Evolutionary conservation across 2,888 invertebrate species (phyloP).

Genomic region (Myathropa florea): DNA sequence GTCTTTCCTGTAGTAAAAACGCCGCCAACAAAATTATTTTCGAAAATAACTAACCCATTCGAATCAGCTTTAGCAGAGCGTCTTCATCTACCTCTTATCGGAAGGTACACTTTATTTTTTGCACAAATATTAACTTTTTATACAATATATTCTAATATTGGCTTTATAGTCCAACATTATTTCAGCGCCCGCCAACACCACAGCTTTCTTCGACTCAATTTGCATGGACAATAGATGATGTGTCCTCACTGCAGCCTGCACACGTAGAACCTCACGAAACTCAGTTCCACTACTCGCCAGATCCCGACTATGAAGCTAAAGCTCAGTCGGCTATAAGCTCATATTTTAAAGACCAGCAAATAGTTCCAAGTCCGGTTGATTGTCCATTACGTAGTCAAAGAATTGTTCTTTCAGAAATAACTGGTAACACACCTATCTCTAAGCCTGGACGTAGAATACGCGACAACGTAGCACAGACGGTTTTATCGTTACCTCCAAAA

Average conservation of each 20-base stretch:
- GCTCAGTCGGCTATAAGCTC: constrained; percentile 84
- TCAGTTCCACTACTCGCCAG: constrained; percentile 82
- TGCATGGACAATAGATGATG: constrained; percentile 86
- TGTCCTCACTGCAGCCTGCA: constrained; percentile 84
- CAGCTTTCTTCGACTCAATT: constrained; percentile 81
- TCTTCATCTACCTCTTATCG: constrained; percentile 84
- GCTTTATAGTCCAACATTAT: constrained; percentile 77
- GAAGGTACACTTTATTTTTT: constrained; percentile 82
- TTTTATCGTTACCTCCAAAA: constrained; percentile 83
- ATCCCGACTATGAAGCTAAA: constrained; percentile 83
- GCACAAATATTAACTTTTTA: background rate
- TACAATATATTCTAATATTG: background rate
- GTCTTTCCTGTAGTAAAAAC: constrained; percentile 78
- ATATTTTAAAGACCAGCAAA: constrained; percentile 79
- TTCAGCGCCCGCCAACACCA: constrained; percentile 78
- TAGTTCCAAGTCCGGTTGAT: constrained; percentile 80
- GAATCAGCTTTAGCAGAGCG: constrained; percentile 83
- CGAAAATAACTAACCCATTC: constrained; percentile 84
- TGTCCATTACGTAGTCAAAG: constrained; percentile 78
- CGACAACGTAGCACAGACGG: constrained; percentile 83
- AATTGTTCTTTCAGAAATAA: constrained; percentile 75
- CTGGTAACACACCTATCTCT: constrained; percentile 76
- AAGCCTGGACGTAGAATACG: constrained; percentile 75
- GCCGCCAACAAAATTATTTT: constrained; percentile 83
- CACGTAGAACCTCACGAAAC: constrained; percentile 83